Evolutionary conservation across 37 sponge, comb jelly and placozoan genomes (phyloP), one percentile per base, ranked within the genome.

Genomic region (Diacarnus erythraeanus): DNA sequence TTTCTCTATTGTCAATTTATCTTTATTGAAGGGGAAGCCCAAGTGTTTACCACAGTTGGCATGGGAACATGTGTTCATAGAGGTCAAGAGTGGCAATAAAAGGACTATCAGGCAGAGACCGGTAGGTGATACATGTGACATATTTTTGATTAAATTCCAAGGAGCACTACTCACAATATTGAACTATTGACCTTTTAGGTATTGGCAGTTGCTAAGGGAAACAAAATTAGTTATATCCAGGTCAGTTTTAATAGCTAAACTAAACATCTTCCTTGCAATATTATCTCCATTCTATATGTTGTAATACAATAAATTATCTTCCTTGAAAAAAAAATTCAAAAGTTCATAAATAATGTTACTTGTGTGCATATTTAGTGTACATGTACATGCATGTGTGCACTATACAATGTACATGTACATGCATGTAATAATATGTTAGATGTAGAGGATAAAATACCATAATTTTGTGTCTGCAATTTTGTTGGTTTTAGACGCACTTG

Each of bases 31-130:
- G 91, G 87, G 86, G 22, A 80, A 76, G 27, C 77, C 91, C 8
- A 57, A 79, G 10, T 86, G 78, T 26, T 78, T 90, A 3, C 91
- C 91, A 21, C 78, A 80, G 76, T 80, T 89, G 75, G 85, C 84
- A 29, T 89, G 89, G 89, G 67, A 84, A 1, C 77, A 79, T 80
- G 91, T 90, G 33, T 58, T 81, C 0, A 70, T 84, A 21, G 81
- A 90, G 41, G 63, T 80, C 38, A 80, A 42, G 65, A 36, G 60
- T 58, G 72, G 64, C 10, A 71, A 69, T 23, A 60, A 37, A 36
- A 71, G 26, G 42, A 42, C 1, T 36, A 21, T 34, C 57, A 6
- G n/a, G 30, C 34, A 31, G 33, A 26, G 66, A 8, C 66, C 66
- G 31, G 66, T 65, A 65, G 17, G 66, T 65, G 29, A 60, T 21